Base-by-base conservation (phyloP, 1,140 invertebrate species). In the Temnothorax nylanderi region DNA sequence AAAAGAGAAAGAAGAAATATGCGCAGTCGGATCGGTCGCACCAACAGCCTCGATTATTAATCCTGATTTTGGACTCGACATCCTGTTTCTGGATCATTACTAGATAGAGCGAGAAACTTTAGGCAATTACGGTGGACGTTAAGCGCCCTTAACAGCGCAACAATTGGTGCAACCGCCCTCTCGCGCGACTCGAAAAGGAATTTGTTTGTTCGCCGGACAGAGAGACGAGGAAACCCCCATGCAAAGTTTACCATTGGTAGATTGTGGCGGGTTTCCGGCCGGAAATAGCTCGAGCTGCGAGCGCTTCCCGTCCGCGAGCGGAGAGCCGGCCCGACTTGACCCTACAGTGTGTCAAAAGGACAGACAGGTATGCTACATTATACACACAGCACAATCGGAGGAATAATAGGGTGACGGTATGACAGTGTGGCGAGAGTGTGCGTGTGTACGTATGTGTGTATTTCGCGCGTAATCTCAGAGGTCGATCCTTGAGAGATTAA, bases 211-310 rank as follows among this genome's bases (percentile, higher is more conserved):
- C 11, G 69, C 2, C 8, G 18, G 37, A 71, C 34, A 60, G 64
- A 85, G 41, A 80, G 6, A 75, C 32, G 80, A 91, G 80, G 49
- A 81, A 91, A 92, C 80, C 87, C 93, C 93, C 94, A 94, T 95
- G 94, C 94, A 93, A 92, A 94, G 95, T 93, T 96, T 97, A 97
- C 97, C 97, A 96, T 97, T 97, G 94, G 97, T 96, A 95, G 97
- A 97, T 94, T 96, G 96, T 93, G 96, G 96, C 90, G 96, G 96
- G 92, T 96, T 96, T 94, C 95, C 95, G 89, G 96, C 96, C 91
- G 97, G 96, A 95, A 97, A 97, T 93, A 98, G 96, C 95, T 98
- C 97, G 94, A 98, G 96, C 95, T 97, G 97, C 94, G 95, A 95
- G 87, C 95, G 95, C 92, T 96, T 96, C 87, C 90, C 93, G 58